phyloP scores from a whole-genome alignment of 2,797 vertebrate genomes.

The Ctenosaura bakeri region DNA sequence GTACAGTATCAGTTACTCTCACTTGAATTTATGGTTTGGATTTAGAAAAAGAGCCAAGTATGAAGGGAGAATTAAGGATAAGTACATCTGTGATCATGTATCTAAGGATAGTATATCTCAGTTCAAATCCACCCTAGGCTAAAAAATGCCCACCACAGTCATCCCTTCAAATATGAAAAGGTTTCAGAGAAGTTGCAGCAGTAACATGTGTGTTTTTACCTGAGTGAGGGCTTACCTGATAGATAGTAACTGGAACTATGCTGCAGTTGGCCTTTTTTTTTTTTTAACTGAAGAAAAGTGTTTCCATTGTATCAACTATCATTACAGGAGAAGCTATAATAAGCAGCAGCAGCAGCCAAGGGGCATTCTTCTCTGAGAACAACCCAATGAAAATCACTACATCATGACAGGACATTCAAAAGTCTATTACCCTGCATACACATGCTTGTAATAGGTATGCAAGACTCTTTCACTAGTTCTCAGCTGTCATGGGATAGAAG shows the following conservation, averaged over 20 bases:
- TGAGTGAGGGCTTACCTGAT: not conserved
- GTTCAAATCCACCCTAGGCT: not conserved
- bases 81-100: not conserved
- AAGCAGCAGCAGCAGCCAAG: not conserved
- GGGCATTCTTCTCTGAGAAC: not conserved
- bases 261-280: not conserved
- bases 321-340: not conserved
- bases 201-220: not conserved
- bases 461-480: not conserved
- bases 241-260: not conserved
- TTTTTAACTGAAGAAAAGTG: not conserved
- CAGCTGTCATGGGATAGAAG: not conserved
- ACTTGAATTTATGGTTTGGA: not conserved
- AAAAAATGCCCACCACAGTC: not conserved
- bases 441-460: not conserved
- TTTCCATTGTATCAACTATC: not conserved
- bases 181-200: not conserved
- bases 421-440: not conserved
- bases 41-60: not conserved
- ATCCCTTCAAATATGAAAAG: not conserved
- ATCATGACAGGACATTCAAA: not conserved
- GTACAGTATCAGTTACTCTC: not conserved
- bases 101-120: not conserved
- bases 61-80: not conserved
- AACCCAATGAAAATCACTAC: not conserved